Conservation (phyloP, 2,797 vertebrate species). For the Danio choprae region DNA sequence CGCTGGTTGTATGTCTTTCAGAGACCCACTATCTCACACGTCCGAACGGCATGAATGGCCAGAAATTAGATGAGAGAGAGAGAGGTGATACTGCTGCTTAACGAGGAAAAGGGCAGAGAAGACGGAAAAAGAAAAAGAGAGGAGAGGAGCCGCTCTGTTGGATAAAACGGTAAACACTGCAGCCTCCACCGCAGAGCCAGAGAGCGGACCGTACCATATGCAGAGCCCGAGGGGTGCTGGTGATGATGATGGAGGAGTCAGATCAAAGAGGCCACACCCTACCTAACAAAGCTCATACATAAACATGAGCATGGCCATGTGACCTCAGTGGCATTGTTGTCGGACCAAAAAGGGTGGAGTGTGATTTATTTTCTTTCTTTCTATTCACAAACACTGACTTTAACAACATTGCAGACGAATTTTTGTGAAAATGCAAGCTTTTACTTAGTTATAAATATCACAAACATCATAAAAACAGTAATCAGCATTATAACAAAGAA, state of each 20-base stretch:
- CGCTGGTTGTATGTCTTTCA: slow-evolving; percentile 68
- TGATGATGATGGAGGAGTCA: neutral
- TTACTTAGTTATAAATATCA: no score
- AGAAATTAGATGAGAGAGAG: slow-evolving; percentile 47
- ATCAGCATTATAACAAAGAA: no score
- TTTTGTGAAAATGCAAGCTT: no score
- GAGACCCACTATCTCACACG: slow-evolving; percentile 78
- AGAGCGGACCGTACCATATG: slow-evolving; percentile 78
- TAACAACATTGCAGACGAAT: no score
- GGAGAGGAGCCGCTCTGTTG: slow-evolving; percentile 51
- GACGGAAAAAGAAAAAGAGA: neutral
- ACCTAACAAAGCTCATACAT: slow-evolving; percentile 13
- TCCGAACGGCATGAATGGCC: slow-evolving; percentile 83
- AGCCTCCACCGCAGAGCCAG: slow-evolving; percentile 84
- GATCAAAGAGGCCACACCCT: slow-evolving; percentile 55
- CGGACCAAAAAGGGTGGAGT: neutral
- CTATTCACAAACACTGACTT: neutral
- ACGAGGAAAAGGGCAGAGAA: neutral
- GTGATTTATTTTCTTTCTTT: neutral
- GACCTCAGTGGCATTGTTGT: slow-evolving; percentile 25
- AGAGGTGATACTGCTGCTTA: neutral
- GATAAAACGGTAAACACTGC: slow-evolving; percentile 81
- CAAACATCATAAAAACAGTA: no score
- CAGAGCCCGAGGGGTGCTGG: slow-evolving; percentile 2
- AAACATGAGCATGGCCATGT: slow-evolving; percentile 31